Conservation (phyloP, 1,140 invertebrate species). For the Heliconius melpomene region DNA sequence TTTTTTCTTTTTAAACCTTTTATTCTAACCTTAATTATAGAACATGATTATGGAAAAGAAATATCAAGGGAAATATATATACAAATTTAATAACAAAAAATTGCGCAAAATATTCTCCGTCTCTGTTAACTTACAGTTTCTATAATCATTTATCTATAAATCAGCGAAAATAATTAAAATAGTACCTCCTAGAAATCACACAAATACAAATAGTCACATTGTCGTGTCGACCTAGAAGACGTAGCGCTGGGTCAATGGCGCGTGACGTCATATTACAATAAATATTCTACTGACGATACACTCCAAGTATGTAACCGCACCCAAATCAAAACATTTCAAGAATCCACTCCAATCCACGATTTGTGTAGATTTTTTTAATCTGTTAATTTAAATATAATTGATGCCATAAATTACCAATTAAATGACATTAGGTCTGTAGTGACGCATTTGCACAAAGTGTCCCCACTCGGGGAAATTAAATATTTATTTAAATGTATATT, state of each 20-base stretch:
- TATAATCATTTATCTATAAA: neutral
- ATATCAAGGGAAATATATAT: no score
- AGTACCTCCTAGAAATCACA: neutral
- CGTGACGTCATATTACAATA: conserved; percentile 63
- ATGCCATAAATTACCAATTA: neutral
- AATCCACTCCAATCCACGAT: conserved; percentile 3
- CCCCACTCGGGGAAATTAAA: no score
- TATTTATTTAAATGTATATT: no score
- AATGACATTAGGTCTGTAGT: no score
- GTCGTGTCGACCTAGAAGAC: conserved; percentile 26
- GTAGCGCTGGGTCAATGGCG: conserved; percentile 60
- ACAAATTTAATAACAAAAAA: no score
- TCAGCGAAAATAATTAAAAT: neutral
- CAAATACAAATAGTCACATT: conserved; percentile 7
- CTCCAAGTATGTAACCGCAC: conserved; percentile 51
- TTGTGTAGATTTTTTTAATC: neutral
- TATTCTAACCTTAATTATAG: no score
- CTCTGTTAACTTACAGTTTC: neutral
- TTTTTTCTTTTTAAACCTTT: no score
- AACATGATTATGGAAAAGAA: no score
- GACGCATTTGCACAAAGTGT: no score
- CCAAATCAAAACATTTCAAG: conserved; percentile 37
- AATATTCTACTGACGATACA: conserved; percentile 47
- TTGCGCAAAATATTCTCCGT: no score
- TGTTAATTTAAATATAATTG: neutral